phyloP scores from a whole-genome alignment of 2,797 vertebrate species.

The Sebastes matsubarae region DNA sequence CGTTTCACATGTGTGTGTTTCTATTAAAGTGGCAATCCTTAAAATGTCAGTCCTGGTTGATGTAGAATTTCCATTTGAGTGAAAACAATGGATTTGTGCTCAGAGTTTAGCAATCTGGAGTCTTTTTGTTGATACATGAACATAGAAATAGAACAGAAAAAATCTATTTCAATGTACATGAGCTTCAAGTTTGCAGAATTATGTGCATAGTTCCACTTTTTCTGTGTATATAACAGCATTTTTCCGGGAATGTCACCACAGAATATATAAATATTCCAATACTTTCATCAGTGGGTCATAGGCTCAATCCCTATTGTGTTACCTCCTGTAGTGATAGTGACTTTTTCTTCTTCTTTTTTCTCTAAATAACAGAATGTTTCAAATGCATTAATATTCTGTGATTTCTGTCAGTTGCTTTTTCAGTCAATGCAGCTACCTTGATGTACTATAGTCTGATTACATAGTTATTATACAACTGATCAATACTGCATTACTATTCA shows the following conservation, averaged over 20 bases:
- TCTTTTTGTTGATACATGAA: too few species aligned
- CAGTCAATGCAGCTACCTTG: not conserved
- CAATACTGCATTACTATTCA: not conserved
- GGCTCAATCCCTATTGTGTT: too few species aligned
- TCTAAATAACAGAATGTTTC: conserved; percentile 15
- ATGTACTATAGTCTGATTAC: not conserved
- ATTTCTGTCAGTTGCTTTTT: not conserved
- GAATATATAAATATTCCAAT: too few species aligned
- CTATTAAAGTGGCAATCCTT: not conserved
- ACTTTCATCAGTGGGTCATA: too few species aligned
- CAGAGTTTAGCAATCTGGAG: too few species aligned
- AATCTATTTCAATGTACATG: too few species aligned
- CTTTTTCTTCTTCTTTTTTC: not conserved
- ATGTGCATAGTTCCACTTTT: too few species aligned
- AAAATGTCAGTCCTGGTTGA: not conserved
- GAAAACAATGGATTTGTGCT: too few species aligned
- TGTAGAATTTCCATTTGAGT: too few species aligned
- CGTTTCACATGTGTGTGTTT: conserved; percentile 25
- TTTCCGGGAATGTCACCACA: too few species aligned
- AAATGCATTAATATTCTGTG: not conserved
- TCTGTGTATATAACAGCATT: fast-evolving
- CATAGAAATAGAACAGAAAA: fast-evolving
- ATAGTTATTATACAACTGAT: not conserved
- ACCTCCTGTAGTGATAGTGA: too few species aligned
- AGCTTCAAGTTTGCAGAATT: too few species aligned